phyloP scores from a whole-genome alignment of 2,113 vertebrate genomes.

The pig (Sus scrofa) region T2T-Sscrofa CM000817.6:4197001-4197500 shows the following conservation, averaged over 20 bases:
- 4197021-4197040: not conserved
- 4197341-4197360: too few species aligned
- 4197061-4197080: not conserved
- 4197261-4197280: not conserved
- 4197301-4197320: not conserved
- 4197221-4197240: not conserved
- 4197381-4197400: not conserved
- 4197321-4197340: conserved; percentile 53
- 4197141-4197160: conserved; percentile 75
- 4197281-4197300: not conserved
- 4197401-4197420: not conserved
- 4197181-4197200: conserved; percentile 58
- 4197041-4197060: not conserved
- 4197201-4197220: not conserved
- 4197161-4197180: conserved; percentile 61
- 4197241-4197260: conserved; percentile 53
- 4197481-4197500: not conserved
- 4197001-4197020: not conserved
- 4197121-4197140: not conserved
- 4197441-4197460: not conserved
- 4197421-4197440: not conserved
- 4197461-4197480: not conserved
- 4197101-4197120: conserved; percentile 29
- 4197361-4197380: not conserved
- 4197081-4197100: conserved; percentile 66